These are phyloP conservation scores for Nannoperca obscura DNA, from an alignment of 2,797 vertebrate species.

Conservation along the genomic window DNA sequence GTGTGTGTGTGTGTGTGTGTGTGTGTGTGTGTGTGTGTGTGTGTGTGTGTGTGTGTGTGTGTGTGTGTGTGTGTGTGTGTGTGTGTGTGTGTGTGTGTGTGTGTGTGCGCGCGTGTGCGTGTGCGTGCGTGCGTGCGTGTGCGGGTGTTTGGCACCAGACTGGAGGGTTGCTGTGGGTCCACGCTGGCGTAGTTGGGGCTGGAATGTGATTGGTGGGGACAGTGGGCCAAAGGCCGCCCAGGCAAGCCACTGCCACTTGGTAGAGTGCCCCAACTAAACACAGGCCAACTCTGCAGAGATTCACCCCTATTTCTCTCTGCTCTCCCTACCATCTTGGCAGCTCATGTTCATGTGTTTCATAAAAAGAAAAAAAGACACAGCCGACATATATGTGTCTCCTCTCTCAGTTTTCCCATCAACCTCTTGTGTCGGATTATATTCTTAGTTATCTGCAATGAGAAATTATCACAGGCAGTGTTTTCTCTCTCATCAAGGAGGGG, in stretches of 20 bases:
- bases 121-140: not conserved
- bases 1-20: too few species aligned
- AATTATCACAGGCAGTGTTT: slow-evolving; percentile 38
- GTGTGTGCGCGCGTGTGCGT: slow-evolving; percentile 20
- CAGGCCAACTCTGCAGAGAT: slow-evolving; percentile 74
- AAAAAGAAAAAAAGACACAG: slow-evolving; percentile 39
- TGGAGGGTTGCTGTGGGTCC: slow-evolving; percentile 74
- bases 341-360: slow-evolving; percentile 33
- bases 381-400: slow-evolving; percentile 13
- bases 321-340: slow-evolving; percentile 55
- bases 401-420: slow-evolving; percentile 28
- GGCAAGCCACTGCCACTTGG: slow-evolving; percentile 78
- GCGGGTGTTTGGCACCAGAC: slow-evolving; percentile 69
- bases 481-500: slow-evolving; percentile 43
- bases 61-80: slow-evolving; percentile 30
- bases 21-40: too few species aligned
- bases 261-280: slow-evolving; percentile 72
- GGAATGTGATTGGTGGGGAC: slow-evolving; percentile 79
- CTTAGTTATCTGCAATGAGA: slow-evolving; percentile 40
- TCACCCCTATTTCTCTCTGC: slow-evolving; percentile 60
- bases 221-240: slow-evolving; percentile 77
- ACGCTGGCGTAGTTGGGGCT: slow-evolving; percentile 66
- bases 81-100: slow-evolving; percentile 36
- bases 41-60: slow-evolving; percentile 36
- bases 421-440: slow-evolving; percentile 30